phyloP scores from a whole-genome alignment of 2,888 invertebrate species.

The Schrankia costaestrigalis region DNA sequence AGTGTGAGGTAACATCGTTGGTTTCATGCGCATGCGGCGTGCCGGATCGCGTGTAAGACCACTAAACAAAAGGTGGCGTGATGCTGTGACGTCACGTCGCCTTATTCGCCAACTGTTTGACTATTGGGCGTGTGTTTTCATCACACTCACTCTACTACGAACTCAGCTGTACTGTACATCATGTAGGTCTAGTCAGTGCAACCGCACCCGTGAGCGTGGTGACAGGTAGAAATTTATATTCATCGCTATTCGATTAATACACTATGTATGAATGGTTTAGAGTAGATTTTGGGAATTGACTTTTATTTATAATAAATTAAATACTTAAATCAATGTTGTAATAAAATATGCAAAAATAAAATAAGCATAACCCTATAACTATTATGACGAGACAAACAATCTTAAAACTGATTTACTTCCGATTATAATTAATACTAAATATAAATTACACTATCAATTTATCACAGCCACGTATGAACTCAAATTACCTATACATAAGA shows the following conservation, averaged over 20 bases:
- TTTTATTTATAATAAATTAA: no score
- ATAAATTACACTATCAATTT: constrained; percentile 16
- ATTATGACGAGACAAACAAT: no score
- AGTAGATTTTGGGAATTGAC: no score
- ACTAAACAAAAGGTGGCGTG: constrained; percentile 79
- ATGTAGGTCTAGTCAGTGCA: constrained; percentile 27
- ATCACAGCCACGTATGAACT: no score
- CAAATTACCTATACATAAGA: no score
- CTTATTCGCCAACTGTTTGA: constrained; percentile 63
- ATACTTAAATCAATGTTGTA: no score
- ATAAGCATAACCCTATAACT: no score
- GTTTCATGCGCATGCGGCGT: constrained; percentile 45
- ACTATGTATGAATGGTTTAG: no score
- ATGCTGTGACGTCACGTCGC: constrained; percentile 76
- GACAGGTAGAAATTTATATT: constrained; percentile 21
- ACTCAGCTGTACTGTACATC: constrained; percentile 25
- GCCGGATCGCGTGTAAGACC: constrained; percentile 66
- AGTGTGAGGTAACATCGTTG: constrained; percentile 23
- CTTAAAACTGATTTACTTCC: constrained; percentile 2
- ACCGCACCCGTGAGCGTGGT: constrained; percentile 34
- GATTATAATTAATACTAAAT: constrained; percentile 21
- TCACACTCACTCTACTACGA: no score
- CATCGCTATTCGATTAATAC: constrained; percentile 25
- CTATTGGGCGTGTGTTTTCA: constrained; percentile 53
- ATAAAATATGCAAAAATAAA: no score